Evolutionary conservation across 2,797 vertebrate species (phyloP).

Genomic region (Sciurus vulgaris): DNA sequence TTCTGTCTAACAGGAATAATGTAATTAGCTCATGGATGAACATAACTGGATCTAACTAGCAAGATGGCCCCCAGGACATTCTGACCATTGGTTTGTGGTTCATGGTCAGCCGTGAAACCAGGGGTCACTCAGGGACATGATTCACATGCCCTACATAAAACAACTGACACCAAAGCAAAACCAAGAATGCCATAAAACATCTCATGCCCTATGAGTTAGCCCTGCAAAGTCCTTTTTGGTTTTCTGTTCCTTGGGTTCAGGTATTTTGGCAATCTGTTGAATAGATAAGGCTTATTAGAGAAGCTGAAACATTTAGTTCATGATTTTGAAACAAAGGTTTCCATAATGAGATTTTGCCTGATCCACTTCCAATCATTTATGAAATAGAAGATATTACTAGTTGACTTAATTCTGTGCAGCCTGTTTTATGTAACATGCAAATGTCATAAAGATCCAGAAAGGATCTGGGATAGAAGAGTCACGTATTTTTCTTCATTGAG

Average conservation of each 20-base stretch:
- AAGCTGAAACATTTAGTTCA: not conserved
- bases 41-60: not conserved
- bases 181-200: not conserved
- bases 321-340: not conserved
- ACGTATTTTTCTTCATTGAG: not conserved
- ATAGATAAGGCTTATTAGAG: not conserved
- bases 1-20: not conserved
- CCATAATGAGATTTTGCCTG: not conserved
- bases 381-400: not conserved
- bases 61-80: not conserved
- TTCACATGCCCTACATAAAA: not conserved
- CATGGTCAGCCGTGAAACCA: accelerated
- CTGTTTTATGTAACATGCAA: not conserved
- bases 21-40: not conserved
- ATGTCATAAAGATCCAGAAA: not conserved
- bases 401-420: not conserved
- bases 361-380: not conserved
- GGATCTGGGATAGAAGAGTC: not conserved
- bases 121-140: accelerated
- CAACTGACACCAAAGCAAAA: not conserved
- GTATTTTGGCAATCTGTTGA: not conserved
- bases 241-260: not conserved
- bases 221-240: not conserved
- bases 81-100: not conserved
- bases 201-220: not conserved